Conservation (phyloP, 2,113 vertebrate species). For the Triplophysa siluroides region DNA sequence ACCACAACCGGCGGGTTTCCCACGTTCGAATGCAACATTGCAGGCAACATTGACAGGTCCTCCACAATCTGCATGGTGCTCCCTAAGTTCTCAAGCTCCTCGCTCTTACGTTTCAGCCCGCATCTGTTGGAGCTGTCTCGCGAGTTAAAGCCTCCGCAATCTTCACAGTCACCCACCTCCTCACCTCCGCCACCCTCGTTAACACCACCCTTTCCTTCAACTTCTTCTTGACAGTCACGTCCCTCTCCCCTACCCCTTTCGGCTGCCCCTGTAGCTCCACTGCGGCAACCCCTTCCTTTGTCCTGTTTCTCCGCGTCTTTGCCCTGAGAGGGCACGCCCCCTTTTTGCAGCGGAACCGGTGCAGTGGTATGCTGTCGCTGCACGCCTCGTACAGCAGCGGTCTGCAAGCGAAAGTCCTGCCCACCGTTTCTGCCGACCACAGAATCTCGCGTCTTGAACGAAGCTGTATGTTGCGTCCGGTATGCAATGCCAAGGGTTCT, state of each 20-base stretch:
- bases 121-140: slow-evolving; percentile 90
- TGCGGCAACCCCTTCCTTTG: slow-evolving; percentile 71
- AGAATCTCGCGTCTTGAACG: slow-evolving; percentile 86
- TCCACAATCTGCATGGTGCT: slow-evolving; percentile 98
- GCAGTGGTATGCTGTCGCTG: slow-evolving; percentile 77
- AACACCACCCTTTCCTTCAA: slow-evolving; percentile 46
- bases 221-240: slow-evolving; percentile 47
- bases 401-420: slow-evolving; percentile 85
- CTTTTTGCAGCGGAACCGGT: slow-evolving; percentile 61
- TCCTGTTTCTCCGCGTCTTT: slow-evolving; percentile 67
- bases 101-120: slow-evolving; percentile 98
- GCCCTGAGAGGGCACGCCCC: slow-evolving; percentile 61
- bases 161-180: slow-evolving; percentile 62
- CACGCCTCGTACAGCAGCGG: slow-evolving; percentile 88
- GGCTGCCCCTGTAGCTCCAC: slow-evolving; percentile 74
- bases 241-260: slow-evolving; percentile 76
- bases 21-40: slow-evolving; percentile 93
- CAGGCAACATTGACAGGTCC: slow-evolving; percentile 94
- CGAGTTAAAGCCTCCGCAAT: slow-evolving; percentile 78
- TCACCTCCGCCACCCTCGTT: slow-evolving; percentile 51
- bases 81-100: slow-evolving; percentile 88
- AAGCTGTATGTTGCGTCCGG: slow-evolving; percentile 80
- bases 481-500: slow-evolving; percentile 88
- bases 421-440: slow-evolving; percentile 75
- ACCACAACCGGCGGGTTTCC: slow-evolving; percentile 85